These are phyloP conservation scores for Coelopa frigida DNA, from an alignment of 1,140 invertebrate genomes.

Conservation along the genomic window DNA sequence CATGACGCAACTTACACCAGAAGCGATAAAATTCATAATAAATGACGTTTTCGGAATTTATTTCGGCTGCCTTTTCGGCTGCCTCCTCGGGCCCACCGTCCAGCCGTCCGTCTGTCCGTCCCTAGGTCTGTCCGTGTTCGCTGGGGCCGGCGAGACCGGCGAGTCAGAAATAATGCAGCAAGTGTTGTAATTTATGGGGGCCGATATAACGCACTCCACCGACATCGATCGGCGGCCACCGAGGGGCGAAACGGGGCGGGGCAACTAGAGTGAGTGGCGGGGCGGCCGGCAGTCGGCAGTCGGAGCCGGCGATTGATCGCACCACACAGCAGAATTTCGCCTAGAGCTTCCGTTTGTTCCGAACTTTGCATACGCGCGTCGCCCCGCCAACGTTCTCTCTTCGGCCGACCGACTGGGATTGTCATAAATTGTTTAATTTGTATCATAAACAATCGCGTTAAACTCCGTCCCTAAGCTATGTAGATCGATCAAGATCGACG, in stretches of 20 bases:
- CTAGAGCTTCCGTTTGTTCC: slow-evolving; percentile 11
- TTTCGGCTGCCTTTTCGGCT: no score
- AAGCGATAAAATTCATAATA: slow-evolving; percentile 45
- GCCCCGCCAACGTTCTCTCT: neutral
- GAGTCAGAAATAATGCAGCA: neutral
- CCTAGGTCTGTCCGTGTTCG: no score
- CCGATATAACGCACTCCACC: slow-evolving; percentile 1
- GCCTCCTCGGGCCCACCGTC: no score
- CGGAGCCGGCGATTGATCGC: slow-evolving; percentile 4
- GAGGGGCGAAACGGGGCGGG: neutral
- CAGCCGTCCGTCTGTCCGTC: no score
- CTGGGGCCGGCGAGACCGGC: no score
- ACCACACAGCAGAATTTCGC: slow-evolving; percentile 13
- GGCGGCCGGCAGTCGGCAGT: neutral
- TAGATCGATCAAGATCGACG: slow-evolving; percentile 35
- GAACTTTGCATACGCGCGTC: slow-evolving; percentile 6
- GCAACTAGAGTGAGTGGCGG: slow-evolving; percentile 3
- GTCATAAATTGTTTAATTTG: slow-evolving; percentile 47
- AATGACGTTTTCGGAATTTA: slow-evolving; percentile 26
- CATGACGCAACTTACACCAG: slow-evolving; percentile 28
- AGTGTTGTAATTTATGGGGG: slow-evolving; percentile 14
- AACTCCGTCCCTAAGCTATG: slow-evolving; percentile 44
- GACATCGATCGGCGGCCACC: neutral
- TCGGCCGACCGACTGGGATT: slow-evolving; percentile 26
- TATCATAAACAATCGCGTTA: slow-evolving; percentile 47